Conservation (phyloP, 2,888 invertebrate species). For the Cancer borealis region DNA sequence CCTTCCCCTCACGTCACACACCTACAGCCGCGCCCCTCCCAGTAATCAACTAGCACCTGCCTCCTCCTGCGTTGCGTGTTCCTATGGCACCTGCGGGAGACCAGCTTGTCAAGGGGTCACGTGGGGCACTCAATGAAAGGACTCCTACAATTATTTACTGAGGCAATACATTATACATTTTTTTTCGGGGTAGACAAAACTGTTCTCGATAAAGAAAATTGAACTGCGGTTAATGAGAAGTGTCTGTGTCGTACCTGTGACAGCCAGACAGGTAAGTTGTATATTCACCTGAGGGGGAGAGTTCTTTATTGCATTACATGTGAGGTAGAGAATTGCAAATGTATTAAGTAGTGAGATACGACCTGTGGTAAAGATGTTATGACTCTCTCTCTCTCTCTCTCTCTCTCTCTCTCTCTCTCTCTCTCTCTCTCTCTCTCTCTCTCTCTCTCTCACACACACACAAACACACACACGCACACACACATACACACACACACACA, state of each 20-base stretch:
- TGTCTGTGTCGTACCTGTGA: not conserved
- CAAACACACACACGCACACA: constrained; percentile 41
- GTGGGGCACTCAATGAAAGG: not conserved
- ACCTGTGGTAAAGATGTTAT: not conserved
- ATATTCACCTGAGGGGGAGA: not conserved
- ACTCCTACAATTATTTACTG: constrained; percentile 4
- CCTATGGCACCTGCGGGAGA: not conserved
- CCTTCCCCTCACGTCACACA: not conserved
- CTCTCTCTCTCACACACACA: not conserved
- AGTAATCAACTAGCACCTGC: constrained; percentile 7
- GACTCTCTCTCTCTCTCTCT: not conserved
- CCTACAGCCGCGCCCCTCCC: not conserved
- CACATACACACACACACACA: constrained; percentile 41
- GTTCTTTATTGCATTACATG: not conserved
- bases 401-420: no score
- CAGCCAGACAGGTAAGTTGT: not conserved
- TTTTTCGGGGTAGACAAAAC: not conserved
- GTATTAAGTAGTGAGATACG: not conserved
- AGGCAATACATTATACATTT: not conserved
- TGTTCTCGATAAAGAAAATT: not conserved
- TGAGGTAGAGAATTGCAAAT: not conserved
- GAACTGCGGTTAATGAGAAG: not conserved
- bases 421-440: not conserved
- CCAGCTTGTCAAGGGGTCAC: constrained; percentile 12
- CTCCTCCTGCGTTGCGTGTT: not conserved